A percentile compares a stretch with the other conserved stretches of the same genome.
Conservation (phyloP, 2,797 vertebrate species). For the Accipiter superciliosus region DNA sequence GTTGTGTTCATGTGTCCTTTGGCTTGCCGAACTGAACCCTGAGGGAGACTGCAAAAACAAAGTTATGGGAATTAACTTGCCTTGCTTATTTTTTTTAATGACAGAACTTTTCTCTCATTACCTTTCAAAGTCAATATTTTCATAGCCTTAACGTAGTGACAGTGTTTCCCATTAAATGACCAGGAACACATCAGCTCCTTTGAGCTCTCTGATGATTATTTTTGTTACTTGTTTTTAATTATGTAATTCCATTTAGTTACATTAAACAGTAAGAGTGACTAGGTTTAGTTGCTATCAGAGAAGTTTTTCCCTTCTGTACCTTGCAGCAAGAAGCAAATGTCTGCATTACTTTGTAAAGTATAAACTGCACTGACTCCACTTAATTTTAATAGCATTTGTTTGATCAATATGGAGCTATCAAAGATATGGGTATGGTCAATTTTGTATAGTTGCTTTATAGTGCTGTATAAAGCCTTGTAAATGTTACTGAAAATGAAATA, state of each 20-base stretch:
- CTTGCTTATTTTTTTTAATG: background rate
- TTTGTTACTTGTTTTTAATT: background rate
- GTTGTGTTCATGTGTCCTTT: background rate
- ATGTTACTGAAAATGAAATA: background rate
- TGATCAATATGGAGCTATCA: background rate
- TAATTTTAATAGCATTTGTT: background rate
- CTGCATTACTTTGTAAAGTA: background rate
- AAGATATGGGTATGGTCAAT: background rate
- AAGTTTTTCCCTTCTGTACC: background rate
- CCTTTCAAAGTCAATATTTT: background rate
- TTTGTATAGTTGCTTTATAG: background rate
- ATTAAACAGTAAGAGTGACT: background rate
- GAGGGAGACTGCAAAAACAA: background rate
- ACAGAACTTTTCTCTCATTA: background rate
- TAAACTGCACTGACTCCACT: background rate
- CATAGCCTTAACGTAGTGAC: background rate
- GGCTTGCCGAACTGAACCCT: background rate
- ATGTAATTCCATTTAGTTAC: background rate
- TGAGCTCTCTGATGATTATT: background rate
- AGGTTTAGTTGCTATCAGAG: background rate
- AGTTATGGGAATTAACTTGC: background rate
- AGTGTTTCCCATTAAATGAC: background rate
- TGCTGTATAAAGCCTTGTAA: background rate
- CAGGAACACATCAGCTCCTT: background rate
- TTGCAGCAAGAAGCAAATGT: background rate